phyloP scores from a whole-genome alignment of 2,888 invertebrate genomes.

The Cistogaster globosa region DNA sequence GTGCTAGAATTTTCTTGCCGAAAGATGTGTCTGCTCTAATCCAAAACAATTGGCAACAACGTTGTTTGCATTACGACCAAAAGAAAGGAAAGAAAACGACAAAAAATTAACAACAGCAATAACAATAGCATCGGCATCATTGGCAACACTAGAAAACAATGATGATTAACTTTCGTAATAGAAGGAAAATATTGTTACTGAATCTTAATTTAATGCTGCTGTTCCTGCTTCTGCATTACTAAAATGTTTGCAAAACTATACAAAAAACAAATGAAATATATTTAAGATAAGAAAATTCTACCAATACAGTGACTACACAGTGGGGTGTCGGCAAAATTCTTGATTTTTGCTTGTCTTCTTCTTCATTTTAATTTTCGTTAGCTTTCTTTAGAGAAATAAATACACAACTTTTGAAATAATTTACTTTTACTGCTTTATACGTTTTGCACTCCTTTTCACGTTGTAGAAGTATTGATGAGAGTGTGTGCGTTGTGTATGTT shows the following conservation, averaged over 20 bases:
- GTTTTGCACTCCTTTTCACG: not conserved
- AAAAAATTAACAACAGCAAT: slow-evolving; percentile 16
- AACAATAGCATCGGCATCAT: slow-evolving; percentile 15
- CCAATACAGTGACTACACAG: slow-evolving; percentile 41
- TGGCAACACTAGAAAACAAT: slow-evolving; percentile 26
- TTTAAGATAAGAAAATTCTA: slow-evolving; percentile 16
- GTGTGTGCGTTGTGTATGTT: not conserved
- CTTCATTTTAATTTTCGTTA: not conserved
- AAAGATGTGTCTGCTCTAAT: slow-evolving; percentile 71
- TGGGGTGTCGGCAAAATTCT: slow-evolving; percentile 33
- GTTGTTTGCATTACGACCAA: not conserved
- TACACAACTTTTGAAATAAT: slow-evolving; percentile 63
- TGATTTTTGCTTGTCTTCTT: not conserved
- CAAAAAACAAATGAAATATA: slow-evolving; percentile 24
- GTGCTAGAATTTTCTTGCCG: slow-evolving; percentile 68
- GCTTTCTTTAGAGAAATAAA: slow-evolving; percentile 49
- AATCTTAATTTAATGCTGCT: slow-evolving; percentile 25
- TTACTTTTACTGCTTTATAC: slow-evolving; percentile 38
- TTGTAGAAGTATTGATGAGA: not conserved
- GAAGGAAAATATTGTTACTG: slow-evolving; percentile 27
- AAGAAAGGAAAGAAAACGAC: slow-evolving; percentile 29
- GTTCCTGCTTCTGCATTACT: slow-evolving; percentile 23
- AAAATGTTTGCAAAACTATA: slow-evolving; percentile 59
- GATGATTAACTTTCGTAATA: not conserved
- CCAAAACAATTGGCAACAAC: slow-evolving; percentile 52